phyloP scores from a whole-genome alignment of 2,888 invertebrate genomes.

The Drosophila pegasa region DNA sequence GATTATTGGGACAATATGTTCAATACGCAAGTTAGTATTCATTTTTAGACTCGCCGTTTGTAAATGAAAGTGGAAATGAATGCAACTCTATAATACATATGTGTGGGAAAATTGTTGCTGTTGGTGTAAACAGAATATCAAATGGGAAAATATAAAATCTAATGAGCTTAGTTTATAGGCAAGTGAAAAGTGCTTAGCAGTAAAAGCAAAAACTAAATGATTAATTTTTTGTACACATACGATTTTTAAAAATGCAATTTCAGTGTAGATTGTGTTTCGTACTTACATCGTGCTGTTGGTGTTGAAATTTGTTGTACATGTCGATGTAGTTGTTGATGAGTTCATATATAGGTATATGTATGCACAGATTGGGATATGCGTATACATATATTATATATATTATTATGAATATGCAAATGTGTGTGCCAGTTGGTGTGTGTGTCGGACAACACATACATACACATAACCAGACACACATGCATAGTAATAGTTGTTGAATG shows the following conservation, averaged over 20 bases:
- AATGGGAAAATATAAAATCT: slow-evolving; percentile 11
- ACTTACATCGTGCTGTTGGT: slow-evolving; percentile 85
- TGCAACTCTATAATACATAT: slow-evolving; percentile 2
- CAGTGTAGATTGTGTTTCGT: slow-evolving; percentile 82
- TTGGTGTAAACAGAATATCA: neutral
- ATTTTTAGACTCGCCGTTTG: neutral
- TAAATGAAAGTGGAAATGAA: slow-evolving; percentile 1
- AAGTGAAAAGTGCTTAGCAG: slow-evolving; percentile 47
- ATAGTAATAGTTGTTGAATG: slow-evolving; percentile 49
- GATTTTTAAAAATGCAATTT: slow-evolving; percentile 66
- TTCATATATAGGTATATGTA: neutral
- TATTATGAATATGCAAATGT: slow-evolving; percentile 9
- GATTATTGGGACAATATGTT: neutral
- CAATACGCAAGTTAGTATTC: neutral
- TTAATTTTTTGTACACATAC: slow-evolving; percentile 50
- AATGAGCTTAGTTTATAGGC: slow-evolving; percentile 55
- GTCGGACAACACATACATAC: slow-evolving; percentile 33
- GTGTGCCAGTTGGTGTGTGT: slow-evolving; percentile 33
- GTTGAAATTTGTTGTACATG: slow-evolving; percentile 81
- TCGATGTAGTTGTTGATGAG: slow-evolving; percentile 75
- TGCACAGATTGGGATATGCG: slow-evolving; percentile 25
- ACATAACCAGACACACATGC: slow-evolving; percentile 63
- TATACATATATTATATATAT: neutral
- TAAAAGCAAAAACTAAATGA: slow-evolving; percentile 65
- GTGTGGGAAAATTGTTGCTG: neutral